phyloP scores from a whole-genome alignment of 2,888 invertebrate species.

The Zhuqinia jingwanae region DNA sequence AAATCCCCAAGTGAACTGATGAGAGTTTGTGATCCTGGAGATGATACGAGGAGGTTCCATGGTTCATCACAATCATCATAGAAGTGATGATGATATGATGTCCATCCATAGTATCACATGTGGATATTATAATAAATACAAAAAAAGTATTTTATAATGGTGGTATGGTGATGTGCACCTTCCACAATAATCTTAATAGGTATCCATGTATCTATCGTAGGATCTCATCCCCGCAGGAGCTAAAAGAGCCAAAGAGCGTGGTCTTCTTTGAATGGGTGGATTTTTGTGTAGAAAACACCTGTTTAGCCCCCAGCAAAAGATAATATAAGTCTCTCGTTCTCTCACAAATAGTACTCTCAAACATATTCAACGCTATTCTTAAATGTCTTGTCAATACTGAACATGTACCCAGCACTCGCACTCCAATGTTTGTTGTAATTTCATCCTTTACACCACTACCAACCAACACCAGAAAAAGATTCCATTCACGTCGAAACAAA shows the following conservation, averaged over 20 bases:
- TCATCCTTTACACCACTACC: neutral
- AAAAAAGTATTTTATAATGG: no score
- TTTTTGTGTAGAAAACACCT: constrained; percentile 68
- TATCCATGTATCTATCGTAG: constrained; percentile 26
- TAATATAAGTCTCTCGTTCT: neutral
- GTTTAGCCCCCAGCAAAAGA: constrained; percentile 66
- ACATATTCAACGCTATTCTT: constrained; percentile 18
- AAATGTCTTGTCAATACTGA: neutral
- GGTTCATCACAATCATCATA: no score
- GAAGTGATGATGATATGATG: no score
- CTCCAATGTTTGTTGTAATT: neutral
- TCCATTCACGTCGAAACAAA: constrained; percentile 51
- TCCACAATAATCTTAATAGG: no score
- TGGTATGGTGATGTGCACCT: neutral
- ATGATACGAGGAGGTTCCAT: neutral
- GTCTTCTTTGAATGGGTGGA: constrained; percentile 65
- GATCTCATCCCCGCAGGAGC: constrained; percentile 56
- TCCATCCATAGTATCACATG: no score
- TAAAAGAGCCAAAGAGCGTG: constrained; percentile 44
- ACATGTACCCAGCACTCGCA: neutral
- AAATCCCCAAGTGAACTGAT: constrained; percentile 36
- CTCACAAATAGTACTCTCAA: no score
- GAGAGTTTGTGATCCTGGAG: constrained; percentile 36
- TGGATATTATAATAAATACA: no score
- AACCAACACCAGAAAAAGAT: neutral